These are phyloP conservation scores for Conistra vaccinii DNA, from an alignment of 2,888 invertebrate genomes.

Conservation along the genomic window DNA sequence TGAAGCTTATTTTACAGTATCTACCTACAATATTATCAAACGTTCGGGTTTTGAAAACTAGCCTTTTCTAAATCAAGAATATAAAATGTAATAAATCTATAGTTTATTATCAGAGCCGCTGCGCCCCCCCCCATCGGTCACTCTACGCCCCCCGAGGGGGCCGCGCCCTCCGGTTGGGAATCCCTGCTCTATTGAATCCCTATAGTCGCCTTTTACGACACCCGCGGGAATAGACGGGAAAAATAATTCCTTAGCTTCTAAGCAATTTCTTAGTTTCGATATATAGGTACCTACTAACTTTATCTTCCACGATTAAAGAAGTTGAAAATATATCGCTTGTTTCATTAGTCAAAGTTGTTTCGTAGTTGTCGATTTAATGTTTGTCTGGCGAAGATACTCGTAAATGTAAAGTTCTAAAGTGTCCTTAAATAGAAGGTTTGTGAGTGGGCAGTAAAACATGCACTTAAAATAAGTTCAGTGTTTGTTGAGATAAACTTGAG, in stretches of 20 bases:
- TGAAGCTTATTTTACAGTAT: too few species aligned
- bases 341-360: constrained; percentile 5
- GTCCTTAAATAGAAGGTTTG: constrained; percentile 30
- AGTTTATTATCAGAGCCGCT: too few species aligned
- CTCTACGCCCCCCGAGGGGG: too few species aligned
- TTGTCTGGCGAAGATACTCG: constrained; percentile 24
- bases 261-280: not conserved
- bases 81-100: too few species aligned
- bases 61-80: too few species aligned
- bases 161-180: too few species aligned
- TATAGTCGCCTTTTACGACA: too few species aligned
- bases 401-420: constrained; percentile 44
- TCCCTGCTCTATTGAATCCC: too few species aligned
- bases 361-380: constrained; percentile 19
- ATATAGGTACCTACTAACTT: not conserved
- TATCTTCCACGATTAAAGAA: not conserved
- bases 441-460: constrained; percentile 38
- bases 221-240: not conserved
- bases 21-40: too few species aligned
- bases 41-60: too few species aligned
- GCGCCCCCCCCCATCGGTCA: too few species aligned
- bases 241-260: not conserved
- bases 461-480: constrained; percentile 41
- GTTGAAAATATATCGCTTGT: not conserved
- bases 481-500: constrained; percentile 12